phyloP scores from a whole-genome alignment of 2,888 invertebrate species.

The Acanthopleura granulata region DNA sequence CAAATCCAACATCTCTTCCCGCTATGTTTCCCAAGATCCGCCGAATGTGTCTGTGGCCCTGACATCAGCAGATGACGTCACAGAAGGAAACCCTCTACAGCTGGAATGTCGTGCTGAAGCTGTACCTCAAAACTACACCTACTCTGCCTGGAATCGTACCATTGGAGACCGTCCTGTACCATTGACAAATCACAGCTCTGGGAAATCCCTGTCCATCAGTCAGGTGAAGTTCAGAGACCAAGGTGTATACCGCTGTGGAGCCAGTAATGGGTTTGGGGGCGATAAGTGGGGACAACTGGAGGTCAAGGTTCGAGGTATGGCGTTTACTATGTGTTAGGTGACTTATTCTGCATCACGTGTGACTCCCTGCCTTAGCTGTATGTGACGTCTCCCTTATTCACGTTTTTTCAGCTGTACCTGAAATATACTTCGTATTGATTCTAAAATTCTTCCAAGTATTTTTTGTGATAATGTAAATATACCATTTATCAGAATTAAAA shows the following conservation, averaged over 20 bases:
- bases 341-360: too few relatives aligned
- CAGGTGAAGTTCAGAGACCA: neutral
- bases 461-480: too few relatives aligned
- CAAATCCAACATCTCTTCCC: too few relatives aligned
- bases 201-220: neutral
- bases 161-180: neutral
- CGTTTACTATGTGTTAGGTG: too few relatives aligned
- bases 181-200: neutral
- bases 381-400: too few relatives aligned
- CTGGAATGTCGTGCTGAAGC: conserved; percentile 8
- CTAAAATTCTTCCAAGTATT: too few relatives aligned
- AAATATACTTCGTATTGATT: too few relatives aligned
- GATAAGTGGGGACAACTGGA: neutral
- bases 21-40: neutral
- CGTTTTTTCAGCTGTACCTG: too few relatives aligned
- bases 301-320: too few relatives aligned
- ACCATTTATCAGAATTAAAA: too few relatives aligned
- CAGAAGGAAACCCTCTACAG: neutral
- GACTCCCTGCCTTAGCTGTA: too few relatives aligned
- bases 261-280: neutral
- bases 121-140: neutral
- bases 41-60: neutral
- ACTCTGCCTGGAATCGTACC: neutral
- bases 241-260: neutral
- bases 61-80: neutral